Percentiles rank a stretch among this genome's conserved stretches.
phyloP scores from a whole-genome alignment of 2,888 invertebrate species.

The Dexiosoma caninum region DNA sequence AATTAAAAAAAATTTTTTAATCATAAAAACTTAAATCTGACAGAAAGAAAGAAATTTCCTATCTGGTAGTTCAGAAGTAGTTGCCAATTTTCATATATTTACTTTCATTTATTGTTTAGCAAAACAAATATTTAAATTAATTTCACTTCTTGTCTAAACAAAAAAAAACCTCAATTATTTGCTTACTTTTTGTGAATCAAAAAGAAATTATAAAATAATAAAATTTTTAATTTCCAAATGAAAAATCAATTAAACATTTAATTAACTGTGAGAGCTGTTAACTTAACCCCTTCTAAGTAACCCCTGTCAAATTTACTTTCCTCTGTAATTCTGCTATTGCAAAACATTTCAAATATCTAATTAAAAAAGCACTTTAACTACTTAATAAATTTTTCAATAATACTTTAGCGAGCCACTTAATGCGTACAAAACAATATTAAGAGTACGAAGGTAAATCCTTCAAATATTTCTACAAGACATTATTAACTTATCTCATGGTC shows the following conservation, averaged over 20 bases:
- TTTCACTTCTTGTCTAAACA: no score
- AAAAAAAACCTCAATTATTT: no score
- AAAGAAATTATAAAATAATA: no score
- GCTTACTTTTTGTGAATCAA: no score
- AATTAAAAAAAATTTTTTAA: no score
- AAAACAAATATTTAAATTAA: no score
- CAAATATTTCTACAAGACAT: constrained; percentile 51
- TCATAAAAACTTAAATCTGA: no score
- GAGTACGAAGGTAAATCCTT: constrained; percentile 40
- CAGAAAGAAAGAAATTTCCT: no score
- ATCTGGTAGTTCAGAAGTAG: no score
- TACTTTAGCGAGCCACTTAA: no score
- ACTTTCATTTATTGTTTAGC: no score
- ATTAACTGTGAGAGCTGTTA: not conserved
- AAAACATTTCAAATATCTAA: not conserved
- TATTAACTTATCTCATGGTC: constrained; percentile 49
- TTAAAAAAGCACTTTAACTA: constrained; percentile 31
- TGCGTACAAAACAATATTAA: not conserved
- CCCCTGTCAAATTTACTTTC: not conserved
- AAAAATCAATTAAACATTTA: not conserved
- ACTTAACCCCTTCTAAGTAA: not conserved
- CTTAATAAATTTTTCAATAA: constrained; percentile 24
- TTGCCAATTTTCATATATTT: no score
- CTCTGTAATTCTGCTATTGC: not conserved
- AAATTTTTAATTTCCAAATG: not conserved